These are phyloP conservation scores for Bubo scandiacus DNA, from an alignment of 2,113 vertebrate species.

Conservation along the genomic window DNA sequence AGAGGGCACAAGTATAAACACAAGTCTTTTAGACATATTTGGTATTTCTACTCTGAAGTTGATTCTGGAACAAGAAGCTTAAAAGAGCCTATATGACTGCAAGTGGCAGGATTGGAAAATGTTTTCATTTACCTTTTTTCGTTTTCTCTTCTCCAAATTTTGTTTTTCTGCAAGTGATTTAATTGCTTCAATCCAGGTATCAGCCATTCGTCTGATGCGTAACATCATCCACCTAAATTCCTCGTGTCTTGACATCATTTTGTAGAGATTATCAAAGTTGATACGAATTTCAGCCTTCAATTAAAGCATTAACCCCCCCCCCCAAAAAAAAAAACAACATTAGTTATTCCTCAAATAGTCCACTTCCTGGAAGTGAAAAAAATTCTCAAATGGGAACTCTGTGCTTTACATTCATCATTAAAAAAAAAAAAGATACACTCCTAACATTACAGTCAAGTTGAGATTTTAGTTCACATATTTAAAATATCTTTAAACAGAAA, in stretches of 20 bases:
- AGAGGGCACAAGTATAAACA: background rate
- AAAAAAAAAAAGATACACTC: background rate
- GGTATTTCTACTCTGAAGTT: background rate
- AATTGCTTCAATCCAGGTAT: conserved; percentile 91
- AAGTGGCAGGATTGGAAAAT: background rate
- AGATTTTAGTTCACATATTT: background rate
- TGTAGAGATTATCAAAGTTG: conserved; percentile 91
- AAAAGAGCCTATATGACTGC: background rate
- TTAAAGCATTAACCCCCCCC: background rate
- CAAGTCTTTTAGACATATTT: background rate
- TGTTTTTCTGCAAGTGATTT: conserved; percentile 92
- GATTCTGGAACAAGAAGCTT: background rate
- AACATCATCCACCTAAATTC: conserved; percentile 99
- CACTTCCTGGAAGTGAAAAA: background rate
- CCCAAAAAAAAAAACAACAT: background rate
- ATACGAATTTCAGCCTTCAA: conserved; percentile 88
- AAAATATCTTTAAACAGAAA: background rate
- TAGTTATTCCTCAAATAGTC: background rate
- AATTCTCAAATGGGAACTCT: background rate
- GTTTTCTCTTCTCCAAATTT: conserved; percentile 85
- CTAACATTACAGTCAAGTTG: background rate
- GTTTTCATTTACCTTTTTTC: conserved; percentile 85
- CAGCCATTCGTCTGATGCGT: conserved; percentile 93
- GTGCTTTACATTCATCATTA: background rate
- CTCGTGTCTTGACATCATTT: conserved; percentile 91